Evolutionary conservation across 92 coral and sea anemone species (phyloP).

Genomic region (Porites cylindrica): DNA sequence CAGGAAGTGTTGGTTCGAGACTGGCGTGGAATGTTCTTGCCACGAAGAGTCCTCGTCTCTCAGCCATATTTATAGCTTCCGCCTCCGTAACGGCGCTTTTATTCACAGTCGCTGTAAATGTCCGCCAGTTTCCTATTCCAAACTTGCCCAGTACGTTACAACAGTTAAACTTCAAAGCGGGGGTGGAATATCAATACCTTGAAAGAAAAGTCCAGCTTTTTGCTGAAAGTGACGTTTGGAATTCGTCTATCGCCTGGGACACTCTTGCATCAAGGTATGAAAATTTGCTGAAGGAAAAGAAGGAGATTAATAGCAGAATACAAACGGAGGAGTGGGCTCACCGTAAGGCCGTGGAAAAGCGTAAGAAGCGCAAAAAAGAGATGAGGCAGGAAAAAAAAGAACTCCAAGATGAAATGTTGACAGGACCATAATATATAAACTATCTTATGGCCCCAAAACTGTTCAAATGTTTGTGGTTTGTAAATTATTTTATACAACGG

Average conservation of each 20-base stretch:
- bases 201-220: constrained; percentile 18
- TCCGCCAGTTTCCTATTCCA: neutral
- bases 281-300: constrained; percentile 22
- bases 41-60: constrained; percentile 10
- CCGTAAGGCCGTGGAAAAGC: constrained; percentile 17
- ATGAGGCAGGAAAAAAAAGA: constrained; percentile 9
- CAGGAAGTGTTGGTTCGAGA: constrained; percentile 13
- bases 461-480: too few species aligned
- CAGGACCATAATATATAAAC: neutral
- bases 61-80: neutral
- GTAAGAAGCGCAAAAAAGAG: neutral
- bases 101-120: constrained; percentile 6
- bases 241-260: neutral
- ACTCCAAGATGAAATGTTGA: neutral
- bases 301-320: constrained; percentile 14
- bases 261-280: constrained; percentile 12
- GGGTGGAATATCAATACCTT: constrained; percentile 25
- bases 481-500: too few species aligned
- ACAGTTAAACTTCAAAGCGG: constrained; percentile 13
- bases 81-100: neutral
- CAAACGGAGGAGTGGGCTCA: constrained; percentile 25
- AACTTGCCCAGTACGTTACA: constrained; percentile 17
- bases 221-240: constrained; percentile 16
- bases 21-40: constrained; percentile 14
- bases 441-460: too few species aligned